Percentiles rank a stretch among this genome's conserved stretches.
Evolutionary conservation across 2,888 invertebrate genomes (phyloP).

Genomic region (Gastracanthus pulcherrimus): DNA sequence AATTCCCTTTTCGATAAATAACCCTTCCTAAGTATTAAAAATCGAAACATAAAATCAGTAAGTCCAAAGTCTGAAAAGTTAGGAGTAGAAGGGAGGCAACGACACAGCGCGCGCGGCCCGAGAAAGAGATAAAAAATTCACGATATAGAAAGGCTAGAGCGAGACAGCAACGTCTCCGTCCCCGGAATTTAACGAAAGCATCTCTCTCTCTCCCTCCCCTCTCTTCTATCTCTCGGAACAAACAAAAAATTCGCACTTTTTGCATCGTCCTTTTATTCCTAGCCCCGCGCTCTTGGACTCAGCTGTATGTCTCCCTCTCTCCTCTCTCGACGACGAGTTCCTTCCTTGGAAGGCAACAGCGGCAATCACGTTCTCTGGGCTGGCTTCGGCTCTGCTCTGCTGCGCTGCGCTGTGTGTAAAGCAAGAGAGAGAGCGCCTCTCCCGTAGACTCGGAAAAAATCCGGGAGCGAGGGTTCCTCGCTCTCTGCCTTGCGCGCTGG

Average conservation of each 20-base stretch:
- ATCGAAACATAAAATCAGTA: too few relatives aligned
- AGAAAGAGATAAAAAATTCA: conserved; percentile 8
- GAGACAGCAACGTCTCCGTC: conserved; percentile 73
- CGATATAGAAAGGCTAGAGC: neutral
- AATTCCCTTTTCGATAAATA: too few relatives aligned
- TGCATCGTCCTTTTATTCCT: conserved; percentile 21
- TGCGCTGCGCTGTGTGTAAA: neutral
- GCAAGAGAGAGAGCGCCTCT: neutral
- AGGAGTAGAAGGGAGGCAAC: neutral
- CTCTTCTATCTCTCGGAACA: neutral
- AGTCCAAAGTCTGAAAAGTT: neutral
- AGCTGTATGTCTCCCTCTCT: neutral
- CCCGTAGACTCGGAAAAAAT: conserved; percentile 42
- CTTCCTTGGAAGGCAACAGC: neutral
- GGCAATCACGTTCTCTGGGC: neutral
- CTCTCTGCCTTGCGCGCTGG: neutral
- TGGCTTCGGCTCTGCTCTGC: too few relatives aligned
- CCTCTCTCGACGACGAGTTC: neutral
- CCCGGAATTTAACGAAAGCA: conserved; percentile 68
- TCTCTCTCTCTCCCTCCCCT: neutral
- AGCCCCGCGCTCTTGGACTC: neutral
- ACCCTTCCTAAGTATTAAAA: too few relatives aligned
- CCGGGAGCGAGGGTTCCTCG: conserved; percentile 39
- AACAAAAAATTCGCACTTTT: conserved; percentile 40
- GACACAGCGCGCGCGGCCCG: too few relatives aligned